phyloP scores from a whole-genome alignment of 1,140 invertebrate genomes.

The Drosophila subobscura region DNA sequence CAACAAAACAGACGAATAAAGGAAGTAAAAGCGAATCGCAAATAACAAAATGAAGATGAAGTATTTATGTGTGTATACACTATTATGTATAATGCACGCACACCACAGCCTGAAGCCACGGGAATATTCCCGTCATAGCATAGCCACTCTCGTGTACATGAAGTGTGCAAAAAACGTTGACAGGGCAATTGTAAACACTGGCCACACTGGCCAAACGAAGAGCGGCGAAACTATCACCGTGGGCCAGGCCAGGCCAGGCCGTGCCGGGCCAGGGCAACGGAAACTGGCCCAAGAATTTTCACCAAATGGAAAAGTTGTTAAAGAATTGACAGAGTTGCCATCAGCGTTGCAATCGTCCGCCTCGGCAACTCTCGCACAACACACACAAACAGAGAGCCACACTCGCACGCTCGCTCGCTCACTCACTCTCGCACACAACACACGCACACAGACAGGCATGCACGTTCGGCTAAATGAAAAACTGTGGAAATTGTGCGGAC shows the following conservation, averaged over 20 bases:
- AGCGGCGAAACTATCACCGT: slow-evolving; percentile 10
- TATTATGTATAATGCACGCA: slow-evolving; percentile 39
- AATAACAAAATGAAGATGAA: slow-evolving; percentile 74
- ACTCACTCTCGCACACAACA: slow-evolving; percentile 18
- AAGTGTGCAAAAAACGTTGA: slow-evolving; percentile 43
- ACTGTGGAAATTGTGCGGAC: slow-evolving; percentile 34
- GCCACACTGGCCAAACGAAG: slow-evolving; percentile 14
- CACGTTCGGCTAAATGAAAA: slow-evolving; percentile 47
- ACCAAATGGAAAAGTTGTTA: slow-evolving; percentile 60
- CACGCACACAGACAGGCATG: slow-evolving; percentile 17
- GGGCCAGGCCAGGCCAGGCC: too few species aligned
- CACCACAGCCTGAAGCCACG: slow-evolving; percentile 5
- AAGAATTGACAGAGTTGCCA: slow-evolving; percentile 62
- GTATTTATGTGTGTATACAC: slow-evolving; percentile 46
- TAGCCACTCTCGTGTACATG: slow-evolving; percentile 4
- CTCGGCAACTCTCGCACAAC: slow-evolving; percentile 29
- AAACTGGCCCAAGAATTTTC: slow-evolving; percentile 59
- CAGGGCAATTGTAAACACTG: slow-evolving; percentile 50
- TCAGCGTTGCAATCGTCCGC: slow-evolving; percentile 22
- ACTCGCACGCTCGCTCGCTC: slow-evolving; percentile 5
- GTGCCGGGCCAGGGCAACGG: slow-evolving; percentile 23
- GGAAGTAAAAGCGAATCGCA: slow-evolving; percentile 75
- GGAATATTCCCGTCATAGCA: slow-evolving; percentile 1
- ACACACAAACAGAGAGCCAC: slow-evolving; percentile 17
- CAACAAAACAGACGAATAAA: slow-evolving; percentile 70